Base-by-base conservation (phyloP, 2,888 invertebrate species). In the Andrena minutula region DNA sequence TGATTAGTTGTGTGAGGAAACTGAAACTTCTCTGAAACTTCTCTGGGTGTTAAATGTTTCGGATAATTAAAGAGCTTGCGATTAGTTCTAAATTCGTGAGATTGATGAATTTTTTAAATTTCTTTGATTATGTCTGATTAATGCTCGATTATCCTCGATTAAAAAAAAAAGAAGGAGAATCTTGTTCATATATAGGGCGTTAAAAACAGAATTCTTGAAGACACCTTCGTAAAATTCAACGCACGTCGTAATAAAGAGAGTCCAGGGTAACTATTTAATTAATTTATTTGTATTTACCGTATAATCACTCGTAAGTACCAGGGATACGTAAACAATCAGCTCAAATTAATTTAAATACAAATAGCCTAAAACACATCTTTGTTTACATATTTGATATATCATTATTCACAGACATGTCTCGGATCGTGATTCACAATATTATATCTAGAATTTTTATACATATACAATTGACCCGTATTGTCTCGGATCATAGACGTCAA, bases 291-390 rank as follows among this genome's bases (percentile, higher is more conserved):
- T 83, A 88, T 87, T 90, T 85, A 86, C 82, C 81, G 74, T 86
- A 89, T 86, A 89, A 87, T 87, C 85, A 83, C 79, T 89, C 89
- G 73, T 85, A 88, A 89, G 81, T 89, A 85, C 82, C 74, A 61
- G 83, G 75, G 61, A 88, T 87, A 90, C 85, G 83, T 89, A 89
- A 89, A 86, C 88, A 82, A 88, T 88, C 81, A 88, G 73, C 83
- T 88, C 72, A 80, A 87, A 86, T 89, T 76, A 86, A 80, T 78
- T 87, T 85, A 87, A 85, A 90, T 89, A 86, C 77, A 86, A 88
- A 87, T 89, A 90, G 75, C 82, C 88, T 90, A 90, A 90, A 81
- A 90, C 81, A 89, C 90, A 87, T 82, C 61, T 49, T 64, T 74
- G 70, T 60, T 79, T 82, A 82, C 83, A 77, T 86, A 84, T 65